phyloP scores from a whole-genome alignment of 2,113 vertebrate genomes.

The Dipodomys spectabilis region DNA sequence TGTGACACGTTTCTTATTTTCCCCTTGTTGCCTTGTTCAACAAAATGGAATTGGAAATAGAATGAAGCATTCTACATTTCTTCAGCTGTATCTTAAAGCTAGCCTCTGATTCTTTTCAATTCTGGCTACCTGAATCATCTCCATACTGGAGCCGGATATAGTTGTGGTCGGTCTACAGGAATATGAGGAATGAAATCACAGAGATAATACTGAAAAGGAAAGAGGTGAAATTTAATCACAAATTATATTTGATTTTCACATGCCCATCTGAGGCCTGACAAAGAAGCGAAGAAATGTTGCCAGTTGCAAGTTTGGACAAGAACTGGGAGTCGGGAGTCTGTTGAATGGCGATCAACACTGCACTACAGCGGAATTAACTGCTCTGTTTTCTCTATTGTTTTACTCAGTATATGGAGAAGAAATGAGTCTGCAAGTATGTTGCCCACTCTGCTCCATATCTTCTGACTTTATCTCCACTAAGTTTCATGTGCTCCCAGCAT shows the following conservation, averaged over 20 bases:
- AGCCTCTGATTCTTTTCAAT: background rate
- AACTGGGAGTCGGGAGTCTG: background rate
- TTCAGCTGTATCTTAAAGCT: background rate
- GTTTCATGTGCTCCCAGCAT: background rate
- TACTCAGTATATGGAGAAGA: background rate
- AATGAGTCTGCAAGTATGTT: background rate
- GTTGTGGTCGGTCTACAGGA: background rate
- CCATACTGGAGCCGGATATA: background rate
- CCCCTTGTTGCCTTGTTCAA: background rate
- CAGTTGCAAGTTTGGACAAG: background rate
- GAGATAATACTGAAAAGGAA: background rate
- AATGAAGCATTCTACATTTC: background rate
- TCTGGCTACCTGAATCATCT: background rate
- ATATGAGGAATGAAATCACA: background rate
- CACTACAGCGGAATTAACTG: background rate
- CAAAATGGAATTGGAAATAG: background rate
- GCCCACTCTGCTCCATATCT: background rate
- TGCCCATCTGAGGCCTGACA: background rate
- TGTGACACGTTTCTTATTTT: background rate
- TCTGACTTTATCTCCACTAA: constrained; percentile 46
- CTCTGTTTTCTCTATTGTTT: background rate
- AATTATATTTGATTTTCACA: background rate
- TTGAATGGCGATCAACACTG: background rate
- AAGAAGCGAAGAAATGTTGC: background rate
- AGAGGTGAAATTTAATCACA: background rate